These are phyloP conservation scores for Drosophila anomalata DNA, from an alignment of 2,888 invertebrate genomes.

Conservation along the genomic window DNA sequence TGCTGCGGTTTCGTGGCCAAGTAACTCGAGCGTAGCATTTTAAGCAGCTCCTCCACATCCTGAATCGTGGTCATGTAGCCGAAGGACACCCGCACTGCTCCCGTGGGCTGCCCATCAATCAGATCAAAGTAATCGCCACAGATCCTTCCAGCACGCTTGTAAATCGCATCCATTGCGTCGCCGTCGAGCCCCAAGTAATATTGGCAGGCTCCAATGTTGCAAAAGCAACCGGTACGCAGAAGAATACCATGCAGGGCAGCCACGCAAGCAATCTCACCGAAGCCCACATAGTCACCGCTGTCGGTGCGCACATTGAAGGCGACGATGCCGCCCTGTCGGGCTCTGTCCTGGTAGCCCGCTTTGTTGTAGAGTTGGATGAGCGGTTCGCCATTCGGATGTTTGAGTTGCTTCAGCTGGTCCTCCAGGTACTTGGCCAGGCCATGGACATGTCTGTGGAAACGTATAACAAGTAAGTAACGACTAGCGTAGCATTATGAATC, in stretches of 20 bases:
- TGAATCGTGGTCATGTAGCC: conserved; percentile 93
- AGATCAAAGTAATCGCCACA: conserved; percentile 96
- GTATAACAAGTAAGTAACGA: not conserved
- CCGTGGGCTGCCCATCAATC: conserved; percentile 94
- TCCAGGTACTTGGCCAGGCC: conserved; percentile 90
- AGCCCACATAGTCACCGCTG: conserved; percentile 93
- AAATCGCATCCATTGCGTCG: conserved; percentile 90
- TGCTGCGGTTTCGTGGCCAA: conserved; percentile 79
- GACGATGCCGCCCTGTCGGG: conserved; percentile 92
- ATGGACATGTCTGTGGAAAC: conserved; percentile 87
- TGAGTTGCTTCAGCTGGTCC: conserved; percentile 86
- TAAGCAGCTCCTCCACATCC: conserved; percentile 89
- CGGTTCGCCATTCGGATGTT: conserved; percentile 89
- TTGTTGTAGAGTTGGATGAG: conserved; percentile 90
- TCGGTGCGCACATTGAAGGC: conserved; percentile 93
- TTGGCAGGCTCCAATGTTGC: conserved; percentile 98
- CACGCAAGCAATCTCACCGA: conserved; percentile 95
- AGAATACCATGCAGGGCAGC: conserved; percentile 93
- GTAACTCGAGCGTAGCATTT: conserved; percentile 91
- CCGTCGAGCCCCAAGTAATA: conserved; percentile 89
- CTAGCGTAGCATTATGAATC: not conserved
- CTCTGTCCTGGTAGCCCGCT: conserved; percentile 86
- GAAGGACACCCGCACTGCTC: conserved; percentile 95
- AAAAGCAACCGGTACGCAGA: conserved; percentile 97
- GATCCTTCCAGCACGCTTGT: conserved; percentile 91